phyloP scores from a whole-genome alignment of 64 coral and sea anemone genomes.

The Pachyseris speciosa region DNA sequence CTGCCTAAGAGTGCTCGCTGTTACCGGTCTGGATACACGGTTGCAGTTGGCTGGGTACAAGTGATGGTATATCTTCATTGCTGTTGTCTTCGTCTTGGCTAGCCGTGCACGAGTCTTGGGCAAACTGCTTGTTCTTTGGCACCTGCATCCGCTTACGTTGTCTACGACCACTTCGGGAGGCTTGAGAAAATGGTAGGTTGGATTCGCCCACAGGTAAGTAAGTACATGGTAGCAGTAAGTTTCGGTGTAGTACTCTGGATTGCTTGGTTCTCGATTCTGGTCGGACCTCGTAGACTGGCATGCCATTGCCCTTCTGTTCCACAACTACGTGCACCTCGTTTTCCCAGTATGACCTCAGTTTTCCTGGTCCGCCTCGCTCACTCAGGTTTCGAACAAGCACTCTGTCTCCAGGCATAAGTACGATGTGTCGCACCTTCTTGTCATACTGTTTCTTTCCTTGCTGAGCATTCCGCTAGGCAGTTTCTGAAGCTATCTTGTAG shows the following conservation, averaged over 20 bases:
- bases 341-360: background rate
- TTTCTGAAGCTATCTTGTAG: background rate
- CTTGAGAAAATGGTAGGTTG: background rate
- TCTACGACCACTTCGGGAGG: background rate
- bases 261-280: background rate
- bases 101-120: too few relatives aligned
- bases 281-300: background rate
- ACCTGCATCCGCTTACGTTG: too few relatives aligned
- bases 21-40: background rate
- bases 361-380: too few relatives aligned
- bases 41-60: background rate
- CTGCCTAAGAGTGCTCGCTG: background rate
- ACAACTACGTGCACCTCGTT: background rate
- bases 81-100: background rate
- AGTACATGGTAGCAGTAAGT: background rate
- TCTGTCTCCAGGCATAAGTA: background rate
- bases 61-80: background rate
- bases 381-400: background rate
- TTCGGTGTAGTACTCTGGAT: too few relatives aligned
- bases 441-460: background rate
- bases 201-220: background rate
- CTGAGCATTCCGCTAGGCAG: background rate
- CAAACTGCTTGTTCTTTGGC: too few relatives aligned
- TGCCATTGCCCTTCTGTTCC: background rate
- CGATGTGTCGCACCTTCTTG: background rate